Evolutionary conservation across 2,888 invertebrate genomes (phyloP), one percentile per base, ranked within the genome.

Genomic region (Cryptocephalus moraei): DNA sequence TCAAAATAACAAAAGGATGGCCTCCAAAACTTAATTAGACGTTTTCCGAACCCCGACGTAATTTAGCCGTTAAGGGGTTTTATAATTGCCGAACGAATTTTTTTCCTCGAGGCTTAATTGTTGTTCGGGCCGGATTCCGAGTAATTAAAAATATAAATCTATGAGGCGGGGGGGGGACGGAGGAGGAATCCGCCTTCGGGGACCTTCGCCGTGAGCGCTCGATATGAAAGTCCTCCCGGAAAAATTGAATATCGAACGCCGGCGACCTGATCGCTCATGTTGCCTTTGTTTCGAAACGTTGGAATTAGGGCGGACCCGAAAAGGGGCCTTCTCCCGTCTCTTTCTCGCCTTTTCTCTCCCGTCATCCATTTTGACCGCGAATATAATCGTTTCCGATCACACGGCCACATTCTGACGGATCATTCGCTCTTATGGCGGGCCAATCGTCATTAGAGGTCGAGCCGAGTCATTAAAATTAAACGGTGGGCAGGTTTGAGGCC

Each of bases 371-470:
- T 61, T 75, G 75, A 9, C 74, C 62, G 62, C 75, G 73, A 46
- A 76, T 61, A 62, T 65, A 65, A 65, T 65, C 63, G 64, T 65
- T 65, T 64, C 63, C 64, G 64, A 64, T 64, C 65, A 65, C 65
- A 64, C 58, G 22, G 22, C 22, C 22, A 64, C 61, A 63, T 61
- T 61, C 60, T 58, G 59, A 56, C 60, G 57, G 45, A 60, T 64
- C 57, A 65, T 65, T 65, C 65, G 65, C 58, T 61, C 58, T 53
- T 56, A 58, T 59, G 51, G 57, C 62, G 61, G 61, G 59, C 65
- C 65, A 65, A 65, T 65, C 63, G 65, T 62, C 63, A 63, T 62
- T 64, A 64, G 13, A 22, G 22, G 60, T 57, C 57, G 62, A 59
- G 60, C 49, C 49, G 50, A 53, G 55, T 61, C 60, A 59, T 62